These are phyloP conservation scores for Caenorhabditis elegans DNA, from an alignment of 1,140 invertebrate species.

Conservation along the genomic window WBcel235 BX284606.5:3843501-3844000, in stretches of 20 bases:
- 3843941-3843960: conserved; percentile 7
- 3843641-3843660: background rate
- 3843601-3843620: conserved; percentile 2
- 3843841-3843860: conserved; percentile 27
- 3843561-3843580: too few species aligned
- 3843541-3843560: too few species aligned
- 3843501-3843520: background rate
- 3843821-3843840: conserved; percentile 12
- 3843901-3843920: background rate
- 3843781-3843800: conserved; percentile 26
- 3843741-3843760: background rate
- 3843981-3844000: background rate
- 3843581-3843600: conserved; percentile 9
- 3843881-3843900: too few species aligned
- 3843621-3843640: conserved; percentile 6
- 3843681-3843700: background rate
- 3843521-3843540: background rate
- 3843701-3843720: background rate
- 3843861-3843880: background rate
- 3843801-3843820: background rate
- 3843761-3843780: background rate
- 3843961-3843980: conserved; percentile 19
- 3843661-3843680: background rate
- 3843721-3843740: background rate
- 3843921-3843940: conserved; percentile 3